Evolutionary conservation across 2,888 invertebrate species (phyloP), one percentile per base, ranked within the genome.

Genomic region (Acleris emargana): DNA sequence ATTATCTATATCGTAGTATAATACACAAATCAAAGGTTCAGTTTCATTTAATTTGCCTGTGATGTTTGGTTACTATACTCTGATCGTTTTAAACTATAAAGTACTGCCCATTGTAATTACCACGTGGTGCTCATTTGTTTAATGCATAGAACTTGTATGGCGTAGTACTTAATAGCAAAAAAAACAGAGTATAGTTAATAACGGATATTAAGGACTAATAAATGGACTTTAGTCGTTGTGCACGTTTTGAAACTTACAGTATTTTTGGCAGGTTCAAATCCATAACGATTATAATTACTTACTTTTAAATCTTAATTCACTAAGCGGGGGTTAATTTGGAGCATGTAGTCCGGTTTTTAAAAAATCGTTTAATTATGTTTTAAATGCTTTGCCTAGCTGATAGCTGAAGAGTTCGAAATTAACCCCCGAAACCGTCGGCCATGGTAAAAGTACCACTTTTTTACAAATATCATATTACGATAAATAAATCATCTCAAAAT

Each of bases 181-280:
- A 25, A 25, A 25, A 6, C 25, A 25, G 6, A 25, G 25, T 25
- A 25, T 25, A 25, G 43, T 43, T 17, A n/a, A 17, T 45, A 16
- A n/a, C 45, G n/a, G n/a, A 45, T 6, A 43, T n/a, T 72, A 73
- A 55, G 54, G 17, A 9, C 18, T 17, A n/a, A 45, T 5, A 45
- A 45, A 45, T 45, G 49, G n/a, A 38, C 49, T 53, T 51, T 18
- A 43, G 62, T 42, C 51, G 74, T 77, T 79, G 77, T 81, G 80
- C 76, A 77, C 70, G 72, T 74, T 68, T 70, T 72, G 72, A 73
- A 68, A 76, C 81, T 82, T 84, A 85, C 76, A 79, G 79, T 81
- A 81, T 76, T 87, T 87, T 87, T 88, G 88, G 87, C 87, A 87
- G 88, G 82, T 82, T 79, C 81, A 78, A 83, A 81, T 84, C 80